These are phyloP conservation scores for Chitala chitala DNA, from an alignment of 2,113 vertebrate genomes.

Conservation along the genomic window DNA sequence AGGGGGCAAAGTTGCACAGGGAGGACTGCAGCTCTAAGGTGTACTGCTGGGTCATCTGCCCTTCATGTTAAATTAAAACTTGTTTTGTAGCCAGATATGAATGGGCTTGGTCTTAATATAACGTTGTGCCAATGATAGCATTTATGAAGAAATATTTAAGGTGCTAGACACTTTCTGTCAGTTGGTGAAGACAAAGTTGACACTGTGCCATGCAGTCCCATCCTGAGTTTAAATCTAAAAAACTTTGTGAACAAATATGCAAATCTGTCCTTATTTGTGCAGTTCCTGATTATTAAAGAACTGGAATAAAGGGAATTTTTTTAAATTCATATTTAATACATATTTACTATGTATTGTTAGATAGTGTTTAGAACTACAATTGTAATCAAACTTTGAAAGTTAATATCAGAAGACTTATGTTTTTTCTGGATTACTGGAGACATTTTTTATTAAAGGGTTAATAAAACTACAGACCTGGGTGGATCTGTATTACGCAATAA, in stretches of 20 bases:
- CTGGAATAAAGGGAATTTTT: conserved; percentile 8
- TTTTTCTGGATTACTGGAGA: too few relatives aligned
- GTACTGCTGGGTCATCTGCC: not conserved
- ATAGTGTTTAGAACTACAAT: too few relatives aligned
- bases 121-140: too few relatives aligned
- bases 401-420: too few relatives aligned
- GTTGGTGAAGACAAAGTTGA: not conserved
- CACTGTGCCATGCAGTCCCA: not conserved
- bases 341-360: not conserved
- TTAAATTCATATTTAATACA: not conserved
- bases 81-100: not conserved
- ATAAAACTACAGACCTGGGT: too few relatives aligned
- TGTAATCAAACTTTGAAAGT: too few relatives aligned
- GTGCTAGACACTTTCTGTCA: not conserved
- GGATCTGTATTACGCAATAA: too few relatives aligned
- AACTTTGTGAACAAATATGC: too few relatives aligned
- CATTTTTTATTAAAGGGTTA: too few relatives aligned
- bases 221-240: not conserved
- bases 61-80: too few relatives aligned
- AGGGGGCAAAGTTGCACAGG: not conserved
- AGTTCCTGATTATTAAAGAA: not conserved
- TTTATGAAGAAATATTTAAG: not conserved
- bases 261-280: not conserved
- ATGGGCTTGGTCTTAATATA: not conserved
- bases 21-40: not conserved